Evolutionary conservation across 2,888 invertebrate species (phyloP).

Genomic region (Toxonevra muliebris): DNA sequence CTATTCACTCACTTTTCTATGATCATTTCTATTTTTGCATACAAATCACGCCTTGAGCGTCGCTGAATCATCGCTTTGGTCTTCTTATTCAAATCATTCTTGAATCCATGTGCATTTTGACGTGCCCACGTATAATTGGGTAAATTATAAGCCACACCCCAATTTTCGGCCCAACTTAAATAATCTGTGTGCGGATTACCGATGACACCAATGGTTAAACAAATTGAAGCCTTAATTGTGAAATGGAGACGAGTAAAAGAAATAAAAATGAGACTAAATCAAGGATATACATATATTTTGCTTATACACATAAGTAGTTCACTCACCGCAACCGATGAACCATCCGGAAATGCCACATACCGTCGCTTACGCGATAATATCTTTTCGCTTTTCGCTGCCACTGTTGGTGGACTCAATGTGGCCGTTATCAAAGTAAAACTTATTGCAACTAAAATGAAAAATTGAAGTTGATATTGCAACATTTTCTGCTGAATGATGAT

Average conservation of each 20-base stretch:
- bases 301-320: too few relatives aligned
- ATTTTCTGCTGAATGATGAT: background rate
- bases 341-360: constrained; percentile 69
- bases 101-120: constrained; percentile 60
- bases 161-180: constrained; percentile 74
- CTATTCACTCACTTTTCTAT: constrained; percentile 72
- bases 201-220: constrained; percentile 70
- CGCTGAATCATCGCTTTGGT: constrained; percentile 60
- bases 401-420: constrained; percentile 8
- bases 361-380: constrained; percentile 61
- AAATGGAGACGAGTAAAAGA: constrained; percentile 1
- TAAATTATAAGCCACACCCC: constrained; percentile 75
- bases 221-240: constrained; percentile 67
- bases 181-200: constrained; percentile 70
- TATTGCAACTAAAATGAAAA: constrained; percentile 20
- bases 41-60: constrained; percentile 74
- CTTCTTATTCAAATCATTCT: constrained; percentile 40
- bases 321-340: constrained; percentile 69
- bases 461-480: constrained; percentile 15
- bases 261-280: constrained; percentile 2
- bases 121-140: constrained; percentile 69
- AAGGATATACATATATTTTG: too few relatives aligned
- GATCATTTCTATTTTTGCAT: constrained; percentile 73
- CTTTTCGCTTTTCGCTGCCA: constrained; percentile 18
- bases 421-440: background rate